A percentile compares a stretch with the other conserved stretches of the same genome.
These are phyloP conservation scores for Tiliacea aurago DNA, from an alignment of 2,888 invertebrate genomes.

Conservation along the genomic window DNA sequence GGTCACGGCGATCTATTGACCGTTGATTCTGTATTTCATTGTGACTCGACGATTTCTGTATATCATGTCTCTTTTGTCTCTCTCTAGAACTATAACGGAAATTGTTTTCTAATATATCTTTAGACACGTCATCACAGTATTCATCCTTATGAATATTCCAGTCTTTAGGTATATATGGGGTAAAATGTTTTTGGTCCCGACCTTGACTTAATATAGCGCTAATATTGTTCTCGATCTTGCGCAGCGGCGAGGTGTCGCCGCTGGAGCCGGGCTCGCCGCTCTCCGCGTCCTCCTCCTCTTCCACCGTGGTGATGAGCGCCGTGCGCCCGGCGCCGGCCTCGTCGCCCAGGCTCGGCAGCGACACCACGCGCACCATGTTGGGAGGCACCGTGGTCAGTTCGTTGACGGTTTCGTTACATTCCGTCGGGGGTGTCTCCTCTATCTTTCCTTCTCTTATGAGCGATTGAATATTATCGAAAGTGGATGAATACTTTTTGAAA, in stretches of 20 bases:
- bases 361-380: constrained; percentile 92
- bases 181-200: constrained; percentile 89
- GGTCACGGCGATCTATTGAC: constrained; percentile 87
- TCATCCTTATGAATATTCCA: constrained; percentile 91
- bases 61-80: constrained; percentile 89
- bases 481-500: constrained; percentile 93
- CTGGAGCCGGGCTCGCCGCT: constrained; percentile 91
- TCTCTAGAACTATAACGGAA: constrained; percentile 89
- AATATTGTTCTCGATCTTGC: constrained; percentile 94
- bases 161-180: constrained; percentile 90
- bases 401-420: constrained; percentile 91
- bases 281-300: constrained; percentile 93
- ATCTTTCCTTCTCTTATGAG: constrained; percentile 93
- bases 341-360: constrained; percentile 92
- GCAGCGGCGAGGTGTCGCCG: constrained; percentile 92
- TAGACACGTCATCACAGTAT: constrained; percentile 89
- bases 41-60: constrained; percentile 92
- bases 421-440: constrained; percentile 87
- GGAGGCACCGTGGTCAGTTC: constrained; percentile 92
- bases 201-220: constrained; percentile 92
- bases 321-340: constrained; percentile 90
- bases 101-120: constrained; percentile 88
- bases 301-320: constrained; percentile 93
- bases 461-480: constrained; percentile 94
- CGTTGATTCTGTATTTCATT: constrained; percentile 91